Percentiles rank a stretch among this genome's conserved stretches.
These are phyloP conservation scores for Scophthalmus maximus DNA, from an alignment of 2,113 vertebrate genomes.

Conservation along the genomic window DNA sequence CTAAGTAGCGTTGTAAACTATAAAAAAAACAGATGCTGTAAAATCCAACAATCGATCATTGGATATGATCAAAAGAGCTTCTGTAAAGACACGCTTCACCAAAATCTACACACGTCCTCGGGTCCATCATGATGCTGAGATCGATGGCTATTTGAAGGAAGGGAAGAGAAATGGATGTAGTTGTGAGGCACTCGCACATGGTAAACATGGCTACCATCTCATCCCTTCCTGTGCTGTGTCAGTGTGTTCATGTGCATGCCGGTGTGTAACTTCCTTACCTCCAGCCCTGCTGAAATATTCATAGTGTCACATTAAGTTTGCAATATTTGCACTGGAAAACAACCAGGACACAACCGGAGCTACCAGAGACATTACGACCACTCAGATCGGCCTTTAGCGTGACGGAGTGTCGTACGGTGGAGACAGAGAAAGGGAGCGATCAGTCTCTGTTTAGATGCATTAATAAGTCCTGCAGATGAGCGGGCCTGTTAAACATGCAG, in stretches of 20 bases:
- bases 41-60: conserved; percentile 11
- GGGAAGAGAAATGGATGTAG: neutral
- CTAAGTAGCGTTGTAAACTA: conserved; percentile 4
- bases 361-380: conserved; percentile 52
- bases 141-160: neutral
- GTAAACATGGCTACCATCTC: conserved; percentile 12
- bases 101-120: neutral
- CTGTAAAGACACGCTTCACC: neutral
- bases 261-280: conserved; percentile 51
- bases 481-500: conserved; percentile 17
- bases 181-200: neutral
- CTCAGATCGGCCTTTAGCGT: conserved; percentile 51
- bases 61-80: neutral
- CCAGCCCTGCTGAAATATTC: conserved; percentile 74
- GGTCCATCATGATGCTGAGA: neutral
- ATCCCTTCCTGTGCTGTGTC: conserved; percentile 19
- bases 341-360: conserved; percentile 53
- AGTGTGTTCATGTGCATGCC: conserved; percentile 16
- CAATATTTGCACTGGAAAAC: conserved; percentile 73
- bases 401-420: conserved; percentile 19
- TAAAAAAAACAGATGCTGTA: conserved; percentile 1
- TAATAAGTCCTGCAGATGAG: conserved; percentile 20
- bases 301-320: conserved; percentile 76
- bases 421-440: conserved; percentile 31
- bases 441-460: conserved; percentile 10